phyloP scores from a whole-genome alignment of 2,113 vertebrate species.

The Uria aalge region DNA sequence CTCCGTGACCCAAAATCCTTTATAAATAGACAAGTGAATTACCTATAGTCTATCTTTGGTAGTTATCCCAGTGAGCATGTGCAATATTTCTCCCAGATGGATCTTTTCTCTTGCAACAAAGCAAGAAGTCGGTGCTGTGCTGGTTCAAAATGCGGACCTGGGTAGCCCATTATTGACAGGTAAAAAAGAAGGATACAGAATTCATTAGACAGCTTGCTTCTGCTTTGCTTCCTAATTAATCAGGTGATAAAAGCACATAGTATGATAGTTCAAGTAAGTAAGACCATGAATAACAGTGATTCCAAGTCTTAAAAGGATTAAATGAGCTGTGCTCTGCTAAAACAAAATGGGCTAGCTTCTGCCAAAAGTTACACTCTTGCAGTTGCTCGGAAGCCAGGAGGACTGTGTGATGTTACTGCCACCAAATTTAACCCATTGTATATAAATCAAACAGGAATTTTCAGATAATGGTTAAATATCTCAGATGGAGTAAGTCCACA shows the following conservation, averaged over 20 bases:
- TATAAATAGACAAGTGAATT: neutral
- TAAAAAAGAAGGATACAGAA: neutral
- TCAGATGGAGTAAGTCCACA: neutral
- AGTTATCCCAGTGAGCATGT: neutral
- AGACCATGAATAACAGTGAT: neutral
- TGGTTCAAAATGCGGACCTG: neutral
- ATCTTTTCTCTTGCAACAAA: neutral
- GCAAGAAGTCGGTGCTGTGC: neutral
- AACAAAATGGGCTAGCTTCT: neutral
- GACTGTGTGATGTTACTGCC: neutral
- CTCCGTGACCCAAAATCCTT: neutral
- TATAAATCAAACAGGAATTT: neutral
- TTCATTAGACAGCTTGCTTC: neutral
- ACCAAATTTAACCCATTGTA: neutral
- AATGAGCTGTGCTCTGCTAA: neutral
- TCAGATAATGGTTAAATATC: neutral
- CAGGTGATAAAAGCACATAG: neutral
- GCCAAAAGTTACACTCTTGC: neutral
- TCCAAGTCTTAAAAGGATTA: neutral
- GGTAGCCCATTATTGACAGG: neutral
- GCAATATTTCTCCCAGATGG: neutral
- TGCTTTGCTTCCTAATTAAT: slow-evolving; percentile 1
- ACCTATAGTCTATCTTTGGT: neutral
- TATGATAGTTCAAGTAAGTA: neutral
- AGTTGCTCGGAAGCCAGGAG: neutral